phyloP scores from a whole-genome alignment of 2,797 vertebrate species.

The Sphaeramia orbicularis region DNA sequence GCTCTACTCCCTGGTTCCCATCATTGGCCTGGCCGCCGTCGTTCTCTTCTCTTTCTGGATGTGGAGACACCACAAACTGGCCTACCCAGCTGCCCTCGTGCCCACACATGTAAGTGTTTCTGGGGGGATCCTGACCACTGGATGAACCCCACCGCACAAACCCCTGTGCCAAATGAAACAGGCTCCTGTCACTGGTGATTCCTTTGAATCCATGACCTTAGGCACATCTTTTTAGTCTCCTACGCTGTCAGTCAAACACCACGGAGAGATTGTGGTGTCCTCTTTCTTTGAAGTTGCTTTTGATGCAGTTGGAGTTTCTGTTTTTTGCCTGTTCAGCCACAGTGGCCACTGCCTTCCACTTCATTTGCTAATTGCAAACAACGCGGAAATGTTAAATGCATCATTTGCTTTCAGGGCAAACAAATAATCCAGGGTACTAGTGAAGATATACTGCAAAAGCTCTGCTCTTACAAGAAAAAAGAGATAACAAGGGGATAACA shows the following conservation, averaged over 20 bases:
- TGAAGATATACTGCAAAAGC: too few species aligned
- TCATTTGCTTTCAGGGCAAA: background rate
- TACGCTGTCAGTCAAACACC: constrained; percentile 27
- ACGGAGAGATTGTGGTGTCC: constrained; percentile 25
- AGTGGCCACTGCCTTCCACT: constrained; percentile 4
- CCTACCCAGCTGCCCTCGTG: constrained; percentile 96
- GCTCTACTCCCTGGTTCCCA: constrained; percentile 96
- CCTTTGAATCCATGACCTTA: background rate
- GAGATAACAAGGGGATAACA: too few species aligned
- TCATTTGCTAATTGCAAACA: constrained; percentile 47
- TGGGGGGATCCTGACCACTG: too few species aligned
- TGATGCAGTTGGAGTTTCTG: constrained; percentile 56
- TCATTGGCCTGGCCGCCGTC: constrained; percentile 94
- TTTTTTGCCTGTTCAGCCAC: constrained; percentile 40
- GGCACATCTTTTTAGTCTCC: background rate
- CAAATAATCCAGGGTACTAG: background rate
- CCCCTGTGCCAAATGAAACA: background rate
- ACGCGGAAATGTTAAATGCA: constrained; percentile 45
- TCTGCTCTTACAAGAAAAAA: too few species aligned
- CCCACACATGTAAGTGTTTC: constrained; percentile 94
- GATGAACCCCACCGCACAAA: background rate
- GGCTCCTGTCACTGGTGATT: too few species aligned
- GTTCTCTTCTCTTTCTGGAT: constrained; percentile 98
- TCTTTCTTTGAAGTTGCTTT: constrained; percentile 45
- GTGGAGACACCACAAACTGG: constrained; percentile 98